Base-by-base conservation (phyloP, 2,888 invertebrate species). In the Eulithis testata region DNA sequence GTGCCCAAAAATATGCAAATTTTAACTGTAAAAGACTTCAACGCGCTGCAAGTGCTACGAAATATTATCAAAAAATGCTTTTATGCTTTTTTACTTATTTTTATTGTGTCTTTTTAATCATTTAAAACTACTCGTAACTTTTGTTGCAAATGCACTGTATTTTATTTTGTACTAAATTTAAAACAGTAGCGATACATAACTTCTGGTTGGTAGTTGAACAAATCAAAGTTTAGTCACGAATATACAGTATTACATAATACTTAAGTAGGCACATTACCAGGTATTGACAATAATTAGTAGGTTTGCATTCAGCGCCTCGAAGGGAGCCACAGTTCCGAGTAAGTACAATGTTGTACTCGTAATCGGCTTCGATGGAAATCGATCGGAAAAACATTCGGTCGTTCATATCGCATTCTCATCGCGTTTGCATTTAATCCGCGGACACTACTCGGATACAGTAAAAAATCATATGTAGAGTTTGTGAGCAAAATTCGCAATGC, bases 351-450 rank as follows among this genome's bases (percentile, higher is more conserved):
- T 74, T 73, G 73, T 74, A 75, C 74, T 75, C 70, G 73, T 76
- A 76, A 76, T 78, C 72, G 73, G 73, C 78, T 81, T 82, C 77
- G 73, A 72, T 75, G 70, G 74, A 79, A 81, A 78, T 73, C 77
- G 73, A 72, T 75, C 69, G 71, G 73, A 78, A 77, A 78, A 77
- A 81, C 80, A 76, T 75, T 74, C 63, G 60, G 55, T 57, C 59
- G 54, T 69, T 68, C 68, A 71, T 73, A 86, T 78, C 73, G 79
- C 84, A 87, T 86, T 84, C 86, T 76, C 73, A 71, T 64, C 77
- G 71, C 78, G 80, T 73, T 71, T 80, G 76, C 79, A 77, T 80
- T 84, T 85, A 83, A 84, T 84, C 83, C 82, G 82, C 80, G 76
- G 66, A 78, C 78, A 81, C 65, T 78, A 75, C 76, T 78, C 72